Evolutionary conservation across 2,113 vertebrate species (phyloP).

Genomic region (Charadrius vociferus): DNA sequence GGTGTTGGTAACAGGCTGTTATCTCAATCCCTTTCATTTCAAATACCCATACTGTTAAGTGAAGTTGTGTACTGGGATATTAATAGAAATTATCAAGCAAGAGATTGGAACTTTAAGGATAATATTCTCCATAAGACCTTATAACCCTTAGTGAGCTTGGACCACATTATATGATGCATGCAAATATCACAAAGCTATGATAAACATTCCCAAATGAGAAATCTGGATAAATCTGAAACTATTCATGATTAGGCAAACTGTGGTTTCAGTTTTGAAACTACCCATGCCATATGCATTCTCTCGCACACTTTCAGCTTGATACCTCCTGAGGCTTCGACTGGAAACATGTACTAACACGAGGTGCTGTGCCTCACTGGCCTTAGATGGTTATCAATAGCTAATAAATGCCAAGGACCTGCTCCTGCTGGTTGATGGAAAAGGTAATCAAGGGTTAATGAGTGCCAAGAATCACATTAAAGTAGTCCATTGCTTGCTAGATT

Average conservation of each 20-base stretch:
- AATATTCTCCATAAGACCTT: not conserved
- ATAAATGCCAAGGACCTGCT: not conserved
- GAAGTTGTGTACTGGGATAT: not conserved
- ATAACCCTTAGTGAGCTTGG: not conserved
- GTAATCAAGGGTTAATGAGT: slow-evolving; percentile 52
- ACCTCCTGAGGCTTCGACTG: not conserved
- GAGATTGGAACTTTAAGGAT: not conserved
- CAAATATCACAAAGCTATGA: not conserved
- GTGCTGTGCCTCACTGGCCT: not conserved
- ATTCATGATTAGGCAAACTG: not conserved
- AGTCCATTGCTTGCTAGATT: slow-evolving; percentile 16
- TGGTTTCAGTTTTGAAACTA: not conserved
- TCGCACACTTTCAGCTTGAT: not conserved
- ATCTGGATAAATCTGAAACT: not conserved
- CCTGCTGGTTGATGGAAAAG: slow-evolving; percentile 35
- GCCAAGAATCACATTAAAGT: not conserved
- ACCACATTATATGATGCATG: not conserved
- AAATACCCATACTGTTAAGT: not conserved
- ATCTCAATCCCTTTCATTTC: not conserved
- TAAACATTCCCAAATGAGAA: not conserved
- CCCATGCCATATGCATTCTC: not conserved
- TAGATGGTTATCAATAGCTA: slow-evolving; percentile 21
- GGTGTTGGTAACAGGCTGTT: not conserved
- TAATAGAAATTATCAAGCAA: not conserved
- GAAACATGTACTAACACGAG: not conserved